Percentiles rank a stretch among this genome's conserved stretches.
These are phyloP conservation scores for Aradophagus sp. DNA, from an alignment of 1,140 invertebrate species.

Conservation along the genomic window DNA sequence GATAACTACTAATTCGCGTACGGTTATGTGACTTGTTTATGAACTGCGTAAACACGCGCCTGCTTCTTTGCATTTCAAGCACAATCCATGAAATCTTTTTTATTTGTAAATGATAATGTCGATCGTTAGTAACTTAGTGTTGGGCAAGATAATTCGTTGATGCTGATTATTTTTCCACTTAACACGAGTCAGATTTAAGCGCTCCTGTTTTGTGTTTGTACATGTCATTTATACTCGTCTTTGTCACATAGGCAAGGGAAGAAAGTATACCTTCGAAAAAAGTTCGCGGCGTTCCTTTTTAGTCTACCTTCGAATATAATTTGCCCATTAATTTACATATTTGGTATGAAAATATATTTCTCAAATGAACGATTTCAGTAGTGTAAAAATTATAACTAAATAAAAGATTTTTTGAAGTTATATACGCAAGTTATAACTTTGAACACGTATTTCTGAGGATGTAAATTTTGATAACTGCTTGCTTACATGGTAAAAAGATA, in stretches of 20 bases:
- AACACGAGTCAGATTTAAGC: constrained; percentile 32
- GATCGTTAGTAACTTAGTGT: constrained; percentile 45
- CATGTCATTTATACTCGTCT: constrained; percentile 3
- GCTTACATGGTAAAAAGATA: no score
- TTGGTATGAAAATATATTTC: no score
- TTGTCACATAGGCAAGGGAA: constrained; percentile 4
- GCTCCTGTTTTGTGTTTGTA: constrained; percentile 53
- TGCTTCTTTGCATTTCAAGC: constrained; percentile 18
- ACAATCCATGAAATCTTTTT: constrained; percentile 27
- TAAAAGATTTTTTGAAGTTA: no score
- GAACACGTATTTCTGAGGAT: no score
- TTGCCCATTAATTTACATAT: no score
- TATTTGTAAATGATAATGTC: constrained; percentile 58
- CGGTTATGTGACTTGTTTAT: constrained; percentile 18
- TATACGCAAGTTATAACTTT: no score
- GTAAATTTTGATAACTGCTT: no score
- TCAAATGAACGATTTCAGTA: no score
- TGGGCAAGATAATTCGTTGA: constrained; percentile 45
- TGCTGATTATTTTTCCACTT: constrained; percentile 54
- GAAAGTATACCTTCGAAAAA: no score
- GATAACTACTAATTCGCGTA: constrained; percentile 17
- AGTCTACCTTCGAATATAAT: no score
- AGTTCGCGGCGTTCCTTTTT: no score
- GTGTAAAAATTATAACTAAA: no score
- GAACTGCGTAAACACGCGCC: constrained; percentile 28